phyloP scores from a whole-genome alignment of 2,113 vertebrate genomes.

The Lophochroa leadbeateri region DNA sequence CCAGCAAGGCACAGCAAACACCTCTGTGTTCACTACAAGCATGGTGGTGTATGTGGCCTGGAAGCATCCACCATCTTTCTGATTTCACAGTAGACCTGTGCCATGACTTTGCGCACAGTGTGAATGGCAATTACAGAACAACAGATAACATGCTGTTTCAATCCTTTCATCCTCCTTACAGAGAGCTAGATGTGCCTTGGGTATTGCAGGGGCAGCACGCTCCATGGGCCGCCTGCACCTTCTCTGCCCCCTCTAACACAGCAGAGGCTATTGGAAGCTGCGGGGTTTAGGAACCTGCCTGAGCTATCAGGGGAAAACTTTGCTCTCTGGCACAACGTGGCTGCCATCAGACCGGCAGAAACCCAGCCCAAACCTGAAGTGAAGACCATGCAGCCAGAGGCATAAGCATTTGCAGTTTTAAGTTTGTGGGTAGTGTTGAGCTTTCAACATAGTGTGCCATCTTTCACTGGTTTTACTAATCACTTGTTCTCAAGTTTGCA shows the following conservation, averaged over 20 bases:
- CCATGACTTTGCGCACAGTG: not conserved
- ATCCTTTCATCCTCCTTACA: not conserved
- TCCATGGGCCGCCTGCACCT: fast-evolving
- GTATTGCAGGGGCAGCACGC: too few species aligned
- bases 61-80: not conserved
- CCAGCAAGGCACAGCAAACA: not conserved
- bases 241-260: not conserved
- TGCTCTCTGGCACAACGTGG: not conserved
- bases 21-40: fast-evolving
- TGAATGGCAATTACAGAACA: not conserved
- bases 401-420: not conserved
- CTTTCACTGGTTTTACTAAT: conserved; percentile 42
- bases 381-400: not conserved
- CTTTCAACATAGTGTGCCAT: not conserved
- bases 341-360: not conserved
- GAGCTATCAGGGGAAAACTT: not conserved
- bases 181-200: fast-evolving
- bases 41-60: not conserved
- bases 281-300: not conserved
- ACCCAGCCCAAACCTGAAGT: not conserved
- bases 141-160: not conserved
- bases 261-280: not conserved
- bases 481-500: not conserved
- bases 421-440: not conserved
- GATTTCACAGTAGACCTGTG: not conserved